Evolutionary conservation across 2,888 invertebrate genomes (phyloP).

Genomic region (Lathronympha strigana): DNA sequence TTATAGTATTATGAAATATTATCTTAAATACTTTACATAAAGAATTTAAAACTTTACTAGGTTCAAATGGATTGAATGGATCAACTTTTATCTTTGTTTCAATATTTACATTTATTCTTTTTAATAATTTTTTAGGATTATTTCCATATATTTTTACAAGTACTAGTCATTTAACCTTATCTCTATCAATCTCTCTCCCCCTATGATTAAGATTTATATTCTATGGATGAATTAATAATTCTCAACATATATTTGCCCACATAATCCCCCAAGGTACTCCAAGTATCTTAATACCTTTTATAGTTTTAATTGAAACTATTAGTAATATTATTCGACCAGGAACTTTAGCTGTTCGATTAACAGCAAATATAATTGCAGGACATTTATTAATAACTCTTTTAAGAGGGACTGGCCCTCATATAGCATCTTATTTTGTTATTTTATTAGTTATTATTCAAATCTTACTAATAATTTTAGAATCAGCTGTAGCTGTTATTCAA

Average conservation of each 20-base stretch:
- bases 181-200: conserved; percentile 84
- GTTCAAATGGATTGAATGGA: conserved; percentile 71
- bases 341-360: conserved; percentile 88
- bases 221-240: conserved; percentile 86
- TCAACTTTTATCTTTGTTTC: conserved; percentile 83
- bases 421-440: conserved; percentile 58
- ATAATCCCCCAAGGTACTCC: conserved; percentile 89
- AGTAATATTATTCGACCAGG: conserved; percentile 89
- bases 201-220: conserved; percentile 87
- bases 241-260: conserved; percentile 86
- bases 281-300: conserved; percentile 86
- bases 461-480: conserved; percentile 82
- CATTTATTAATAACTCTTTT: conserved; percentile 87
- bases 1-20: conserved; percentile 74
- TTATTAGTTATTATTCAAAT: conserved; percentile 77
- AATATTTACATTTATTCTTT: conserved; percentile 85
- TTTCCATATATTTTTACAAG: conserved; percentile 89
- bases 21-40: conserved; percentile 74
- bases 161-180: conserved; percentile 86
- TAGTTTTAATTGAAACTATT: conserved; percentile 90
- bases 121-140: conserved; percentile 88
- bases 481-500: conserved; percentile 86
- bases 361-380: conserved; percentile 90
- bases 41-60: conserved; percentile 85
- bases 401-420: conserved; percentile 64